These are phyloP conservation scores for Harpagoxenus sublaevis DNA, from an alignment of 2,888 invertebrate genomes.

Conservation along the genomic window DNA sequence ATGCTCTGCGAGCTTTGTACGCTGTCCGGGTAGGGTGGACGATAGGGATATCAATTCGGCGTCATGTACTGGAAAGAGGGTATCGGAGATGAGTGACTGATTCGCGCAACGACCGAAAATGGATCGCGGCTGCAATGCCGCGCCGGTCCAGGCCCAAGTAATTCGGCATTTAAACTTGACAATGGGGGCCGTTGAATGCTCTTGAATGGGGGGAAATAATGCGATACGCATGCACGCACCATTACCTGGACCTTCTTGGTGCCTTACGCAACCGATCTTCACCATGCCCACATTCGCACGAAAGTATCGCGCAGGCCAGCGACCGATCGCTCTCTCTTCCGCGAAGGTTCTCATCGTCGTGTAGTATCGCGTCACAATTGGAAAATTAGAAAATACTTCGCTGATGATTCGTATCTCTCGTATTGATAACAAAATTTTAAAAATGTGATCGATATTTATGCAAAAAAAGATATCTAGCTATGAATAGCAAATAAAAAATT, in stretches of 20 bases:
- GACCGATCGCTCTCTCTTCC: conserved; percentile 77
- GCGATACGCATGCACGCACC: conserved; percentile 68
- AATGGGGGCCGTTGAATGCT: conserved; percentile 78
- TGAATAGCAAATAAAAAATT: background rate
- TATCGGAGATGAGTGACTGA: background rate
- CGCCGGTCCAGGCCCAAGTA: conserved; percentile 57
- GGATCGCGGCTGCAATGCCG: conserved; percentile 26
- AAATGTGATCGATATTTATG: background rate
- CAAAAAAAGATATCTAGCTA: background rate
- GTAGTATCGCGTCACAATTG: conserved; percentile 19
- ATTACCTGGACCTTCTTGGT: conserved; percentile 65
- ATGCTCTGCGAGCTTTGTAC: background rate
- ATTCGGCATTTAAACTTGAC: conserved; percentile 83
- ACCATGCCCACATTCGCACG: conserved; percentile 59
- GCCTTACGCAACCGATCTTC: conserved; percentile 74
- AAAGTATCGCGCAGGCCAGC: conserved; percentile 66
- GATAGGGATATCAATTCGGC: background rate
- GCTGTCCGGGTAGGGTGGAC: background rate
- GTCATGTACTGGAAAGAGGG: conserved; percentile 3
- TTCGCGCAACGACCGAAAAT: background rate
- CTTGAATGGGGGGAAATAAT: conserved; percentile 75
- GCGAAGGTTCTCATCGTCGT: conserved; percentile 75
- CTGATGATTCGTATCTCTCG: background rate
- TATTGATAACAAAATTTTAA: background rate
- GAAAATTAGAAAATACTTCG: conserved; percentile 18